Base-by-base conservation (phyloP, 1,140 invertebrate genomes). In the Zelostemma sp. region DNA sequence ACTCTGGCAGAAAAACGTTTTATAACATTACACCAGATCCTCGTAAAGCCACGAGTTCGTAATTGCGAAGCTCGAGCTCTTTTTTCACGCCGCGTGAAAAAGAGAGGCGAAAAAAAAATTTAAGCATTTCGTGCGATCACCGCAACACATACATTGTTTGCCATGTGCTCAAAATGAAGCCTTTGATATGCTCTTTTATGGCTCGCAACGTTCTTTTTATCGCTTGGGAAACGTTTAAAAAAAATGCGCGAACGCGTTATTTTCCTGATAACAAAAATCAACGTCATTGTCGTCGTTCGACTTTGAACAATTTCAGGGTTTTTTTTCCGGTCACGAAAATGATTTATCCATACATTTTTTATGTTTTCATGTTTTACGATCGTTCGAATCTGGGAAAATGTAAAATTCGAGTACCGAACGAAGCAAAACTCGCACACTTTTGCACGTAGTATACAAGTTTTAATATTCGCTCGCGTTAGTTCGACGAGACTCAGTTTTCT, bases 391-490 rank as follows among this genome's bases (percentile, higher is more conserved):
- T n/a, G n/a, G n/a, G n/a, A n/a, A n/a, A n/a, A n/a, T n/a, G n/a
- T n/a, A n/a, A n/a, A n/a, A n/a, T n/a, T n/a, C n/a, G n/a, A n/a
- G n/a, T 25, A 3, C 21, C 21, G 21, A 8, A 25, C 8, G 21
- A 25, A 69, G 59, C 41, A 47, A 54, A 59, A 35, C 49, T 57
- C 53, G 51, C 55, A 57, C 48, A 58, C 61, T 40, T 66, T 64
- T 58, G 65, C 62, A 58, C 56, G 57, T 25, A 41, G 46, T 45
- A 38, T 53, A 62, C 58, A 67, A 67, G 63, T 74, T 75, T 73
- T 65, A 68, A 68, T 73, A 75, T 73, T 75, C 70, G 62, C 38
- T 66, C 46, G 58, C 66, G 60, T 56, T 72, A 78, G 72, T 78
- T 72, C 56, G 57, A 69, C 69, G 69, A 50, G 46, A 58, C 63